Conservation (phyloP, 1,140 invertebrate genomes). For the Elymnias hypermnestra region DNA sequence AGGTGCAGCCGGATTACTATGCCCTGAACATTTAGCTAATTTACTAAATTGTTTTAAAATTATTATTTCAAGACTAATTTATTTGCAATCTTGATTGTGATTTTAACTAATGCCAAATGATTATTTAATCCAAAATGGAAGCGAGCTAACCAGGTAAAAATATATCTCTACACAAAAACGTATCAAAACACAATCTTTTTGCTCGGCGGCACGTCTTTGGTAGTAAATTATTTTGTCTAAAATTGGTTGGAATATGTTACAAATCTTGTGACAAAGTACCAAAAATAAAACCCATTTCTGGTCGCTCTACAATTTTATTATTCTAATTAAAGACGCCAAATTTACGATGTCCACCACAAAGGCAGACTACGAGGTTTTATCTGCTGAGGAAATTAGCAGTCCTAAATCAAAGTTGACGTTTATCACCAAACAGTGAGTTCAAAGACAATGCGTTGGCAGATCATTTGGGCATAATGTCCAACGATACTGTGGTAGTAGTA, state of each 20-base stretch:
- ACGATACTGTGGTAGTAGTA: slow-evolving; percentile 50
- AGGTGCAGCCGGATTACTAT: not conserved
- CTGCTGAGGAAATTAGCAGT: slow-evolving; percentile 34
- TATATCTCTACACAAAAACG: too few species aligned
- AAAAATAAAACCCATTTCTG: slow-evolving; percentile 2
- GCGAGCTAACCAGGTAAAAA: too few species aligned
- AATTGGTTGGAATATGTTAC: too few species aligned
- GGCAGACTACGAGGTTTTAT: slow-evolving; percentile 20
- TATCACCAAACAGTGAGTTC: slow-evolving; percentile 62
- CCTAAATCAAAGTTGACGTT: slow-evolving; percentile 60
- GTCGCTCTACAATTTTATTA: slow-evolving; percentile 7
- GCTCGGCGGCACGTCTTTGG: too few species aligned
- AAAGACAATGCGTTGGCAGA: slow-evolving; percentile 71
- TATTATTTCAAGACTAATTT: not conserved
- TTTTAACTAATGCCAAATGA: too few species aligned
- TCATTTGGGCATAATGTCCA: slow-evolving; percentile 66
- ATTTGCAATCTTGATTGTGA: too few species aligned
- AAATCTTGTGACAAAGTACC: too few species aligned
- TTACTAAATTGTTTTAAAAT: not conserved
- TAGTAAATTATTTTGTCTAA: too few species aligned
- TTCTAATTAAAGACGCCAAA: slow-evolving; percentile 10
- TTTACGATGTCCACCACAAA: slow-evolving; percentile 8
- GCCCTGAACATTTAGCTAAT: not conserved
- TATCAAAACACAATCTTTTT: too few species aligned
- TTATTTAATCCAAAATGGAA: too few species aligned